phyloP scores from a whole-genome alignment of 2,113 vertebrate genomes.

The Hucho hucho region DNA sequence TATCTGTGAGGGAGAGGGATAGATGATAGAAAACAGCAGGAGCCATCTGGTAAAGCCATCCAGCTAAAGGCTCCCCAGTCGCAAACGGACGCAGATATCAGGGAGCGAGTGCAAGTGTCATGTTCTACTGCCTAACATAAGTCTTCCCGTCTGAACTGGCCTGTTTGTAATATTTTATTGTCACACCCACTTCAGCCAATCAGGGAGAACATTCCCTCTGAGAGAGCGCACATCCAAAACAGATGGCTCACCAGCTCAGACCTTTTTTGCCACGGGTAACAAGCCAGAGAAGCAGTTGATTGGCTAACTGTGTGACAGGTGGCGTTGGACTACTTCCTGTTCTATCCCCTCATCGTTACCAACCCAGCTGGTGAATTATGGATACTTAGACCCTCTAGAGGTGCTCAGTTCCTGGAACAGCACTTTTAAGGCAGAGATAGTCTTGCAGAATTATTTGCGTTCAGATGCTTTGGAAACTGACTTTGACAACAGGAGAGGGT shows the following conservation, averaged over 20 bases:
- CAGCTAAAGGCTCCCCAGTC: neutral
- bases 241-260: neutral
- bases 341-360: neutral
- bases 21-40: neutral
- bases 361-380: conserved; percentile 3
- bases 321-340: neutral
- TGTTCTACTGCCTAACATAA: neutral
- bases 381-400: neutral
- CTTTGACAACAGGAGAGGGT: neutral
- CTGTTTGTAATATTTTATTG: neutral
- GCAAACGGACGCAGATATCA: neutral
- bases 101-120: neutral
- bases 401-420: neutral
- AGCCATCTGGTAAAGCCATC: neutral
- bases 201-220: neutral
- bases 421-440: neutral
- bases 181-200: neutral
- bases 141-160: neutral
- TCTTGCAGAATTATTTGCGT: neutral
- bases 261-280: neutral
- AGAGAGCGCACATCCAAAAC: neutral
- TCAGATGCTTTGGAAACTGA: neutral
- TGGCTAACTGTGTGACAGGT: conserved; percentile 8
- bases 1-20: neutral
- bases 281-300: neutral